Percentiles rank a stretch among this genome's conserved stretches.
Conservation (phyloP, 2,797 vertebrate species). For the Muraenolepis orangiensis region DNA sequence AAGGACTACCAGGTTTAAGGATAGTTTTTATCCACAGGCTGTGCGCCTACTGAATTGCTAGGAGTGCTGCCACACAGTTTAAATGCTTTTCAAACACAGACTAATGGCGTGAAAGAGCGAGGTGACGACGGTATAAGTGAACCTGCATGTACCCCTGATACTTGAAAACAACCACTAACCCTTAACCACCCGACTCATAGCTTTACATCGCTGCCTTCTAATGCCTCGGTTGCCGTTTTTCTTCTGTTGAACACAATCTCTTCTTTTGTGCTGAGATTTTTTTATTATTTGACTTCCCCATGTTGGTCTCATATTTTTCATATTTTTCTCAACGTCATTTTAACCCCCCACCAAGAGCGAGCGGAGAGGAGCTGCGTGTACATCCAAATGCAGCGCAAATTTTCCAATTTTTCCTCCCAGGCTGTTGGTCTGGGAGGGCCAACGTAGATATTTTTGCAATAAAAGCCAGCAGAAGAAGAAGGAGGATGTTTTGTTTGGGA, state of each 20-base stretch:
- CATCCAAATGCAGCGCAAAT: too few species aligned
- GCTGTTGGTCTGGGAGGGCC: too few species aligned
- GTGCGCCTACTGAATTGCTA: too few species aligned
- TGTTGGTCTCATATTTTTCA: neutral
- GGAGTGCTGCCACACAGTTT: too few species aligned
- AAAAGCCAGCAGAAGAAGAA: too few species aligned
- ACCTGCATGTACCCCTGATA: slow-evolving; percentile 26
- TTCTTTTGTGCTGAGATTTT: neutral
- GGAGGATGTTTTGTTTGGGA: too few species aligned
- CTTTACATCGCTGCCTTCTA: neutral
- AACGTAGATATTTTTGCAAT: too few species aligned
- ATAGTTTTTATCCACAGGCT: too few species aligned
- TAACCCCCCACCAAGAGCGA: neutral
- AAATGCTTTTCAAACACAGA: too few species aligned
- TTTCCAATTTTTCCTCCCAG: too few species aligned
- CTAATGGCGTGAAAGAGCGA: neutral
- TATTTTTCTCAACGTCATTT: neutral
- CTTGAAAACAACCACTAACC: slow-evolving; percentile 37
- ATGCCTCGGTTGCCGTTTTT: neutral
- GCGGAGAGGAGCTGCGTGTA: too few species aligned
- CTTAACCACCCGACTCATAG: neutral
- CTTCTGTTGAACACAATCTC: neutral
- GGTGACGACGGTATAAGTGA: slow-evolving; percentile 9
- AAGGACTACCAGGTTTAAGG: too few species aligned
- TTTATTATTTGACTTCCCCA: neutral